Evolutionary conservation across 2,888 invertebrate genomes (phyloP).

Genomic region (Litoditis marina): DNA sequence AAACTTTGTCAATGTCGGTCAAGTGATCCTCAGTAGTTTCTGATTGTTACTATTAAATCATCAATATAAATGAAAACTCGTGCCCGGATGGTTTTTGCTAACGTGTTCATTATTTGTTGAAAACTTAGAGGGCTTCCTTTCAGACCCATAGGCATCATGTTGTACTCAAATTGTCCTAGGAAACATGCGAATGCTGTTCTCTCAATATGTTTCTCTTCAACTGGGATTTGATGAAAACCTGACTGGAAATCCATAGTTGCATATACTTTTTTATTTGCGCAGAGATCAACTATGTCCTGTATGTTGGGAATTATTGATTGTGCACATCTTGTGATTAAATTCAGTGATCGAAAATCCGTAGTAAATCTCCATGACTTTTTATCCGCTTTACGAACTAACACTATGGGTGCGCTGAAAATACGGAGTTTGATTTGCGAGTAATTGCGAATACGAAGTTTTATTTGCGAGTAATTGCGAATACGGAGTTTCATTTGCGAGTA

Average conservation of each 20-base stretch:
- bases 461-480: no score
- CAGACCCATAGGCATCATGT: slow-evolving; percentile 21
- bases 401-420: no score
- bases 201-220: slow-evolving; percentile 8
- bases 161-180: slow-evolving; percentile 5
- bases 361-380: no score
- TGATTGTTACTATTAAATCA: slow-evolving; percentile 3
- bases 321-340: no score
- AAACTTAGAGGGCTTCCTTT: slow-evolving; percentile 14
- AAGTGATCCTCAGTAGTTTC: background rate
- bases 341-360: no score
- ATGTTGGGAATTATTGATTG: slow-evolving; percentile 15
- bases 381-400: no score
- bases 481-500: no score
- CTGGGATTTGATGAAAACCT: slow-evolving; percentile 18
- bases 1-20: slow-evolving; percentile 10
- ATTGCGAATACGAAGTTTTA: no score
- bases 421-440: no score
- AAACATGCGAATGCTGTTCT: slow-evolving; percentile 17
- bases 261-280: background rate
- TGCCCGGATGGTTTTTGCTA: background rate
- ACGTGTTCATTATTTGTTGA: slow-evolving; percentile 11
- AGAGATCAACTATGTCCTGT: slow-evolving; percentile 8
- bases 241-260: slow-evolving; percentile 10
- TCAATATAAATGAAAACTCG: slow-evolving; percentile 6